Evolutionary conservation across 2,113 vertebrate genomes (phyloP), one percentile per base, ranked within the genome.

Genomic region (Clarias magur): DNA sequence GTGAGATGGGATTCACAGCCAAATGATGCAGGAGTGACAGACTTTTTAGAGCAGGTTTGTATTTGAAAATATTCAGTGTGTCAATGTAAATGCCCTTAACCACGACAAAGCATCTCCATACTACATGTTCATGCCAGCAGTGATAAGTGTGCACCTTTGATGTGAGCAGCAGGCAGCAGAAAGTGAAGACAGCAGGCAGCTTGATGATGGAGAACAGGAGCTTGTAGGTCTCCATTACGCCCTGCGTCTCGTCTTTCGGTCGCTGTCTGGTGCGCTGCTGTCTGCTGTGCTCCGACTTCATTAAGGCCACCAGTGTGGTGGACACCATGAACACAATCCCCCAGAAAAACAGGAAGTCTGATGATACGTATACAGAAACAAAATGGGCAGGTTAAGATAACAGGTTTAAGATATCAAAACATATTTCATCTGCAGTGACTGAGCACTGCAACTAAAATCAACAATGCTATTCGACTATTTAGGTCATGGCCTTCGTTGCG

Each of bases 301-400:
- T 85, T 84, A 99, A 82, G 63, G 97, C 97, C 81, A 99, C 96
- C 88, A 99, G 91, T 8, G 98, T 99, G 38, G 98, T 99, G 86
- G 98, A 98, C 72, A 98, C 89, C 89, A 99, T 91, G 93, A 99
- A 99, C 78, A 99, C 91, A 87, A 96, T 88, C 81, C 98, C 98
- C 98, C 98, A 99, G 93, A 97, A 99, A 92, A 97, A 97, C 88
- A 99, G 92, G 94, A 99, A 99, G 92, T 99, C 98, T 99, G 92
- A 84, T 81, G 57, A 70, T 91, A 79, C 3, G 65, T 25, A 88
- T 27, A 85, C 38, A 78, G 85, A 34, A 54, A 53, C 11, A 25
- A 56, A 54, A 11, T 6, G 7, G 76, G 21, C 11, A 73, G 42
- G 34, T 21, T 11, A 21, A 34, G 17, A 42, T 38, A 70, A 72